Evolutionary conservation across 2,888 invertebrate species (phyloP).

Genomic region (Stramonita haemastoma): DNA sequence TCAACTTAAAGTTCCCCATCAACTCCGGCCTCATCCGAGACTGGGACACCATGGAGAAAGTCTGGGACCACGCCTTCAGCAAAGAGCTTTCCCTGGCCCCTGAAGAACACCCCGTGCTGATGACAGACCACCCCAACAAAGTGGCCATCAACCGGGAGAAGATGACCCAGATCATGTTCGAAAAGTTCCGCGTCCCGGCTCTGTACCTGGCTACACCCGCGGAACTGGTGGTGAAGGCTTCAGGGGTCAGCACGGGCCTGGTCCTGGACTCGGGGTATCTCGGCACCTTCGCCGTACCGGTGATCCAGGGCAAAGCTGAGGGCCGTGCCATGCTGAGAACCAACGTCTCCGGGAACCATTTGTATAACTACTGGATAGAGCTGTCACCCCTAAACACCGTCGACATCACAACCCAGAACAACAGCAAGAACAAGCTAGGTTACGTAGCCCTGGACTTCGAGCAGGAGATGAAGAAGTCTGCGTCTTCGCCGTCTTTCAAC

Average conservation of each 20-base stretch:
- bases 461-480: conserved; percentile 92
- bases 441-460: conserved; percentile 90
- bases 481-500: conserved; percentile 81
- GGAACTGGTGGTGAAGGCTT: conserved; percentile 93
- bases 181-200: conserved; percentile 85
- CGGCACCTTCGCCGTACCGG: conserved; percentile 95
- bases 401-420: conserved; percentile 92
- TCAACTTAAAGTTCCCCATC: conserved; percentile 54
- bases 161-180: conserved; percentile 84
- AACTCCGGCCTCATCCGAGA: conserved; percentile 71
- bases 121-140: conserved; percentile 88
- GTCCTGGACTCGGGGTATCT: conserved; percentile 96
- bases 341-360: conserved; percentile 66
- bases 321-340: conserved; percentile 64
- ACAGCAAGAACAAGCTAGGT: conserved; percentile 96
- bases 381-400: conserved; percentile 80
- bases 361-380: conserved; percentile 68
- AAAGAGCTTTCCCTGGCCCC: conserved; percentile 90
- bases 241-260: conserved; percentile 95
- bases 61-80: conserved; percentile 81
- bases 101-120: conserved; percentile 90
- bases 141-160: conserved; percentile 97
- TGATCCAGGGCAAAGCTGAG: conserved; percentile 65
- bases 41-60: conserved; percentile 69
- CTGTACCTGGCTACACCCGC: conserved; percentile 96